Conservation (phyloP, 1,140 invertebrate genomes). For the Tetragnatha versicolor region DNA sequence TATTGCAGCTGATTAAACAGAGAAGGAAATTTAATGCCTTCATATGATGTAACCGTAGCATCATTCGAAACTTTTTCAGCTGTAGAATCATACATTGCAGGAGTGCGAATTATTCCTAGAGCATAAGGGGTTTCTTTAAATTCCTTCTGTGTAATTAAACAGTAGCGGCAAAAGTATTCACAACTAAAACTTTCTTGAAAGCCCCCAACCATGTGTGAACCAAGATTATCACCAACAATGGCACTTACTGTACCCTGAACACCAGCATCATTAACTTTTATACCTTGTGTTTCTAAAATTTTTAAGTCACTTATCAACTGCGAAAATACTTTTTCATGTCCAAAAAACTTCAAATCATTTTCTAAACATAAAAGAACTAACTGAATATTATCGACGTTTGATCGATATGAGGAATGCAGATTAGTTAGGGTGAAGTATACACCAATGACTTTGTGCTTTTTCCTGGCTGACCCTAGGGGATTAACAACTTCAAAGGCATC, state of each 20-base stretch:
- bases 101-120: background rate
- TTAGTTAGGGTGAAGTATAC: background rate
- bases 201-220: background rate
- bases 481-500: background rate
- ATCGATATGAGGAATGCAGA: background rate
- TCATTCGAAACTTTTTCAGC: background rate
- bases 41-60: background rate
- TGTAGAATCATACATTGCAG: background rate
- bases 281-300: background rate
- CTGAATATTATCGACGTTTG: background rate
- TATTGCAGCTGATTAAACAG: slow-evolving; percentile 6
- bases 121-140: background rate
- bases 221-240: background rate
- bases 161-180: background rate
- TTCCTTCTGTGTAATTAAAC: background rate
- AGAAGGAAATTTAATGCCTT: slow-evolving; percentile 3
- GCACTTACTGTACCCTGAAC: background rate
- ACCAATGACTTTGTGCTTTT: background rate
- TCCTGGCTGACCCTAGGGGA: background rate
- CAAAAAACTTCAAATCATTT: background rate
- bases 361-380: background rate
- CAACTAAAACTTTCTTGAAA: background rate
- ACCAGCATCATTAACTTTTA: background rate
- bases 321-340: background rate
- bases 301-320: background rate